Base-by-base conservation (phyloP, 2,113 vertebrate genomes). In the Platichthys flesus region DNA sequence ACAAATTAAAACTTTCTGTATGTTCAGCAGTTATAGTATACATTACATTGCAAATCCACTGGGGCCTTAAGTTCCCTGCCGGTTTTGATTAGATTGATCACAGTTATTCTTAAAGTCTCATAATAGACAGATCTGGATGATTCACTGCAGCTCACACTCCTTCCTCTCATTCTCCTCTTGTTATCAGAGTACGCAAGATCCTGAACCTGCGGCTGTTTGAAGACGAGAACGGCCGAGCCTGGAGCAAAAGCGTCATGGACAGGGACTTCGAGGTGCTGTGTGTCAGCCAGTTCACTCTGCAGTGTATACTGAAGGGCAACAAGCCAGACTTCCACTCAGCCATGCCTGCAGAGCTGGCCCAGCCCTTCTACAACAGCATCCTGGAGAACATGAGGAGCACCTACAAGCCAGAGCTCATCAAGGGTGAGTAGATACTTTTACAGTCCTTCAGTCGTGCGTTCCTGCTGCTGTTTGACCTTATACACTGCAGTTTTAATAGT, bases 231-330 rank as follows among this genome's bases (percentile, higher is more conserved):
- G 98, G 97, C 7, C 96, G 96, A 51, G 94, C 96, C 18, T 99
- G 98, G 98, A 95, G 93, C 42, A 96, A 95, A 77, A 99, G 96
- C 0, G 97, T 99, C 54, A 96, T 97, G 97, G 98, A 99, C 74
- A 92, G 92, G 35, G 95, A 96, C 85, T 96, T 96, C 0, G 98
- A 99, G 89, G 95, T 99, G 54, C 85, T 99, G 55, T 98, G 97
- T 63, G 94, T 99, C 84, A 99, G 98, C 87, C 97, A 99, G 67
- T 99, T 99, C 84, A 99, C 98, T 9, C 95, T 99, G 31, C 97
- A 99, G 86, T 98, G 96, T 61, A 91, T 98, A 56, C 93, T 99
- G 66, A 99, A 99, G 85, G 97, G 96, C 42, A 99, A 98, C 94
- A 98, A 99, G 87, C 98, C 98, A 0, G 98, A 99, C 91, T 99